Conservation (phyloP, 2,888 invertebrate species). For the Meteorus cinctellus region DNA sequence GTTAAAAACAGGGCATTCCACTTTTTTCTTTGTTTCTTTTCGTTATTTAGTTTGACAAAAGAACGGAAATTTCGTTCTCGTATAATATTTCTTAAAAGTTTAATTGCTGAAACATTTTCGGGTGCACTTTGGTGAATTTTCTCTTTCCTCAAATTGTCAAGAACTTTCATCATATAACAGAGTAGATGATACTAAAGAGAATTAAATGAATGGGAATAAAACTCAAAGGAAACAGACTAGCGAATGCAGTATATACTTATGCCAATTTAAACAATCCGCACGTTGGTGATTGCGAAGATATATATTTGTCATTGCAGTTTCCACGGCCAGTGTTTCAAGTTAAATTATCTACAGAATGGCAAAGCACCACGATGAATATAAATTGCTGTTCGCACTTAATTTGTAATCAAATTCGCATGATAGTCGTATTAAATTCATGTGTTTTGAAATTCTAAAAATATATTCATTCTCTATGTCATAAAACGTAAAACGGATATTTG, state of each 20-base stretch:
- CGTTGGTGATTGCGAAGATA: background rate
- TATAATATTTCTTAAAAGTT: conserved; percentile 52
- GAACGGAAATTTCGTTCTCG: conserved; percentile 15
- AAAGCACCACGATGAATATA: background rate
- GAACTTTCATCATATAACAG: conserved; percentile 47
- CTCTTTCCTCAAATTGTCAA: conserved; percentile 49
- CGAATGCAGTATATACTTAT: conserved; percentile 16
- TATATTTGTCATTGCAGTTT: background rate
- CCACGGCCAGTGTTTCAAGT: background rate
- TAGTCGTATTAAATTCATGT: background rate
- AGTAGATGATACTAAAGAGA: conserved; percentile 37
- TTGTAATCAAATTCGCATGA: background rate
- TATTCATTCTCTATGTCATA: no score
- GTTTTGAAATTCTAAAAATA: no score
- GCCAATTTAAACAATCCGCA: conserved; percentile 17
- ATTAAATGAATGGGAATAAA: conserved; percentile 39
- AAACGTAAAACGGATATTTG: no score
- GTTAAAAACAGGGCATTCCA: background rate
- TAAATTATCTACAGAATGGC: background rate
- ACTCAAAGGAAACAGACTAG: conserved; percentile 41
- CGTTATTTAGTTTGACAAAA: background rate
- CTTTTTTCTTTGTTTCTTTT: background rate
- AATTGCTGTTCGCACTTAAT: conserved; percentile 6
- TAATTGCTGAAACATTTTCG: conserved; percentile 57
- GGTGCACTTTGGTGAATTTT: conserved; percentile 38